phyloP scores from a whole-genome alignment of 2,888 invertebrate species.

The Rotaria magnacalcarata region DNA sequence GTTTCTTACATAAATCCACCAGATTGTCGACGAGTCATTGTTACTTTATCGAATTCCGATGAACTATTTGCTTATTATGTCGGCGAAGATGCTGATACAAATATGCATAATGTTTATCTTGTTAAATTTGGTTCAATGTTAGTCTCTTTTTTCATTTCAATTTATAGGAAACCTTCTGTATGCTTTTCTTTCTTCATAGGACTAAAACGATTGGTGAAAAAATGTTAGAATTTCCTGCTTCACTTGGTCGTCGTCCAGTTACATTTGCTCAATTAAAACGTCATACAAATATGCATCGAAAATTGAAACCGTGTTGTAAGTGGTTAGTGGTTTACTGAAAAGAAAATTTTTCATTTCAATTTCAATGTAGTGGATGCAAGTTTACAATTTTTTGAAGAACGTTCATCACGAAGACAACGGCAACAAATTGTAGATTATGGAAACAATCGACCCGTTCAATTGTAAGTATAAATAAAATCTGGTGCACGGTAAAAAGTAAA shows the following conservation, averaged over 20 bases:
- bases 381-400: slow-evolving; percentile 7
- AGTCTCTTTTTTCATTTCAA: not conserved
- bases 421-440: not conserved
- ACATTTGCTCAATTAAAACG: slow-evolving; percentile 6
- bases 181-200: not conserved
- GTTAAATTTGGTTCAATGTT: slow-evolving; percentile 24
- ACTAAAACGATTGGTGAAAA: not conserved
- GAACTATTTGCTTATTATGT: slow-evolving; percentile 25
- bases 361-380: not conserved
- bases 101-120: slow-evolving; percentile 20
- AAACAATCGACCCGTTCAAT: not conserved
- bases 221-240: not conserved
- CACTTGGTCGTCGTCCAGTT: not conserved
- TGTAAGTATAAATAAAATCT: not conserved
- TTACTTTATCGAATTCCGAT: not conserved
- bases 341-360: not conserved
- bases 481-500: too few relatives aligned
- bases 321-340: not conserved
- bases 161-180: not conserved
- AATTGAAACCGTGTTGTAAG: not conserved
- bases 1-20: not conserved
- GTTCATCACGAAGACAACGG: slow-evolving; percentile 10
- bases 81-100: not conserved
- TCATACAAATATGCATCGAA: not conserved
- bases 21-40: not conserved